Evolutionary conservation across 2,888 invertebrate species (phyloP), one percentile per base, ranked within the genome.

Genomic region (Apeira syringaria): DNA sequence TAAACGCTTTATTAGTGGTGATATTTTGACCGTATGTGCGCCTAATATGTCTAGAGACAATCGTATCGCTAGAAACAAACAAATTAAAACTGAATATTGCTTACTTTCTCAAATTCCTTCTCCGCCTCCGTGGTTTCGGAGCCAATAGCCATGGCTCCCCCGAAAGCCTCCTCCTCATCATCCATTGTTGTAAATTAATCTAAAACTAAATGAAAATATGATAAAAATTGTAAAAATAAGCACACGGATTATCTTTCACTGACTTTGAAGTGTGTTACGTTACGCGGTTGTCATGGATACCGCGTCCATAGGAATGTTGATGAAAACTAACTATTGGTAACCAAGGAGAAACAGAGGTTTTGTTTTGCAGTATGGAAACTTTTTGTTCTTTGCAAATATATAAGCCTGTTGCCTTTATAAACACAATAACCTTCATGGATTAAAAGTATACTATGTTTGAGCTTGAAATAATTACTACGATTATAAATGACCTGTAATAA

Each of bases 111-210:
- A 63, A 74, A 89, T 42, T 87, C 87, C 47, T 68, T 83, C 35
- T 89, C 89, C 0, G 86, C 85, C 45, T 87, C 89, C 0, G 89
- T 86, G 2, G 77, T 78, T 45, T 87, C 89, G 0, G 87, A 84
- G 27, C 73, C 88, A 15, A 85, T 68, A 24, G 62, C 53, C 41
- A 74, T 63, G 27, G 74, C 77, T 5, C 53, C 70, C 0, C 72
- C 80, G 44, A 86, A 87, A 3, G 67, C 52, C 6, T 80, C 84
- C 5, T 80, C 83, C 0, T 80, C 84, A 0, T 81, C 80, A 2
- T 77, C 74, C 62, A 70, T 74, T 12, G 57, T 68, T 53, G 50
- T 46, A 43, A 47, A 49, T 34, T 47, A 42, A 27, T 39, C 34
- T 24, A 42, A 44, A 53, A 58, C 46, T 45, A 24, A 39, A 35